Conservation (phyloP, 2,888 invertebrate genomes). For the Tridacna gigas region DNA sequence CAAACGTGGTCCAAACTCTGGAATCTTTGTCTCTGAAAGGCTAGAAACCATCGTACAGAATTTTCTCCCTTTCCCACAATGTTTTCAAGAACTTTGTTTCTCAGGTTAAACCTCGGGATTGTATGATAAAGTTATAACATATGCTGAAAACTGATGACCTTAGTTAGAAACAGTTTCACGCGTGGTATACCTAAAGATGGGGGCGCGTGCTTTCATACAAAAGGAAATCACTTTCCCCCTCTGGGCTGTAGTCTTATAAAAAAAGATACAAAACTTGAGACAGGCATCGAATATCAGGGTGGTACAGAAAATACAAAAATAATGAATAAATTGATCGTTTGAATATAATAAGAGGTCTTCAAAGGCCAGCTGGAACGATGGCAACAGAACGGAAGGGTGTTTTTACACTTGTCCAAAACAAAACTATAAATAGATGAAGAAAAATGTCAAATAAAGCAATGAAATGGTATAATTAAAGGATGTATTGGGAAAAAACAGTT, state of each 20-base stretch:
- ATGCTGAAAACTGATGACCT: too few species aligned
- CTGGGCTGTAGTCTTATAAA: background rate
- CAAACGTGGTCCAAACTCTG: too few species aligned
- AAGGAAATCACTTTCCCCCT: background rate
- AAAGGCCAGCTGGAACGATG: slow-evolving; percentile 9
- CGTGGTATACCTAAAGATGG: background rate
- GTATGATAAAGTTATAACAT: too few species aligned
- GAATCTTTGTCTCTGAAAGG: too few species aligned
- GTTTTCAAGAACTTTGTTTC: too few species aligned
- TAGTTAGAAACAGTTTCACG: background rate
- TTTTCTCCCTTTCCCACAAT: too few species aligned
- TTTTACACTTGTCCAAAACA: background rate
- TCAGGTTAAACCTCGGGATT: too few species aligned
- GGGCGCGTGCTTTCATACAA: slow-evolving; percentile 14
- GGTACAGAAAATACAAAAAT: background rate
- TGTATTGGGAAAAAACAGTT: too few species aligned
- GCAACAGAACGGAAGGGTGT: background rate
- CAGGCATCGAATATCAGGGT: background rate
- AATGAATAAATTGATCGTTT: slow-evolving; percentile 17
- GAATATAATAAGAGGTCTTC: slow-evolving; percentile 19
- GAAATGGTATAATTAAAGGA: too few species aligned
- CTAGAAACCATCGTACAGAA: too few species aligned
- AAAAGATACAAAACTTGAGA: background rate
- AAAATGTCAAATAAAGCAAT: too few species aligned
- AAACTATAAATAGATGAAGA: background rate